Evolutionary conservation across 2,797 vertebrate genomes (phyloP).

Genomic region (Dendrocincla fuliginosa): DNA sequence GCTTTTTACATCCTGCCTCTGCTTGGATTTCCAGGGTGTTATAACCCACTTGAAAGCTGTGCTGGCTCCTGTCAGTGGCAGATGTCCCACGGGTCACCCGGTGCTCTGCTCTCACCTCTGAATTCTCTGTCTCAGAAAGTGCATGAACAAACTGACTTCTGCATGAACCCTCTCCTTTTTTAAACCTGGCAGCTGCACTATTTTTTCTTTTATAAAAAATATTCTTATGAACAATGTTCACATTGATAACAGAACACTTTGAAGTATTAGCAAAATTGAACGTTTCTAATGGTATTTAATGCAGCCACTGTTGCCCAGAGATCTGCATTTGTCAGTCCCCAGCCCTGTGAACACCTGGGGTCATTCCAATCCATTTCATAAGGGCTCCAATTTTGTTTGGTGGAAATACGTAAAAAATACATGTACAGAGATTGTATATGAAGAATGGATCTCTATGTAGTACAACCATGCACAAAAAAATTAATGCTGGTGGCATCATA

Average conservation of each 20-base stretch:
- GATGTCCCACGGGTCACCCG: neutral
- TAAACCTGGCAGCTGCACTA: neutral
- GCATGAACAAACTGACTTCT: neutral
- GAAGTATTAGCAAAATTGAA: neutral
- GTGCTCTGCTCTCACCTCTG: neutral
- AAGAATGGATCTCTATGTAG: neutral
- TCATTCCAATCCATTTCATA: neutral
- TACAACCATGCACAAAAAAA: neutral
- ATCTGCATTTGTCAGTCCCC: neutral
- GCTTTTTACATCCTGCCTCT: conserved; percentile 10
- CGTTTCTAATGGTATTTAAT: neutral
- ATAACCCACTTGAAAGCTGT: neutral
- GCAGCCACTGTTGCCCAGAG: neutral
- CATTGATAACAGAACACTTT: neutral
- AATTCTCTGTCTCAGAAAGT: neutral
- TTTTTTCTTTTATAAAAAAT: neutral
- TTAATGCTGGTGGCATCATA: neutral
- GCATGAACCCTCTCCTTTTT: neutral
- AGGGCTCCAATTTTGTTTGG: neutral
- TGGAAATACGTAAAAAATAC: neutral
- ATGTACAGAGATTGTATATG: neutral
- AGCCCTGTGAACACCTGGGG: neutral
- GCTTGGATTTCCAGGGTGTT: conserved; percentile 14
- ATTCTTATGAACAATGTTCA: neutral
- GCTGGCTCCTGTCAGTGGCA: neutral